Base-by-base conservation (phyloP, 2,113 vertebrate species). In the Salvelinus sp. region DNA sequence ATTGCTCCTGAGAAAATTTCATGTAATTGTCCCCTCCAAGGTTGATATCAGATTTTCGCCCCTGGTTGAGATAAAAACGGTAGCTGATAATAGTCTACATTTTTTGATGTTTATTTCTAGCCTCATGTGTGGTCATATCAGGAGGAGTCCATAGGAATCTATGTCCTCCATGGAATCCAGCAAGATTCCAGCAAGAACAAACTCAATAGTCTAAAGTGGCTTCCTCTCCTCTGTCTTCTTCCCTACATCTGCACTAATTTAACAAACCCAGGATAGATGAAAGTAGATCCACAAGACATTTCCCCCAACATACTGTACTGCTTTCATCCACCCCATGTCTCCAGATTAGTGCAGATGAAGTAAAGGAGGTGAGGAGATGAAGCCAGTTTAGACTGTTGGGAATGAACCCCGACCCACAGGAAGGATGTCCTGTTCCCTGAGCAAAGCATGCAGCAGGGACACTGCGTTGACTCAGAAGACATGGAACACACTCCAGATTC, bases 371-470 rank as follows among this genome's bases (percentile, higher is more conserved):
- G 1, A 67, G 80, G 69, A 80, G 76, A 83, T 70, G 73, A 44
- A 1, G 60, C 88, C 82, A 75, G 76, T 88, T 85, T 75, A 73
- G 79, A 87, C 89, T 87, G 80, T 77, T 84, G 76, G 22, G 30
- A 20, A 20, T 30, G 2, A 1, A n/a, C 78, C 70, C 80, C 30
- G 22, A 70, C 30, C 86, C 78, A 87, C 85, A 90, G 86, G 89
- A 91, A 90, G 86, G 89, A 91, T 90, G 90, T 90, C 86, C 86
- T 88, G 83, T 85, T 88, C 81, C 86, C 71, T 73, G 74, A 79
- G 83, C 3, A 25, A 6, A n/a, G 7, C 85, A 72, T 57, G 76
- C 76, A 81, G 85, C 78, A 82, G 72, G 85, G 87, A 90, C 84
- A 85, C 86, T 82, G 79, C 80, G 82, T 78, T 92, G 91, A 92